A percentile compares a stretch with the other conserved stretches of the same genome.
phyloP scores from a whole-genome alignment of 2,113 vertebrate species.

The Rafetus swinhoei region DNA sequence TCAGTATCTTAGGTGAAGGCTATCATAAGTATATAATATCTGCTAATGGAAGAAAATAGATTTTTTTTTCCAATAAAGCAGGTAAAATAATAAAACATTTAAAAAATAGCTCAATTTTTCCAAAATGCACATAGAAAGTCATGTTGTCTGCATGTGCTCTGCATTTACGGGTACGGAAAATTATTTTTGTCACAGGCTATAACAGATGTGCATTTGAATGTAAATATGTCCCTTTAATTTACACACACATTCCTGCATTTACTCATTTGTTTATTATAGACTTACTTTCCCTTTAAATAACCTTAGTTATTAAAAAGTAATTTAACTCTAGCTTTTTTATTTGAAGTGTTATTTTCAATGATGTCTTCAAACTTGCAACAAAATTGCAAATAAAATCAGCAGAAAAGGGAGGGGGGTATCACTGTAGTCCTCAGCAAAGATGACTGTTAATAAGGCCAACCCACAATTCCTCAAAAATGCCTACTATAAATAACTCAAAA shows the following conservation, averaged over 20 bases:
- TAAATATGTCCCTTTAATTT: background rate
- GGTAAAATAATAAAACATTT: background rate
- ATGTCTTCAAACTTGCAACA: background rate
- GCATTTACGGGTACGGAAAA: background rate
- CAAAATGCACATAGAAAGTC: background rate
- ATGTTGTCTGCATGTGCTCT: background rate
- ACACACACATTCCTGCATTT: background rate
- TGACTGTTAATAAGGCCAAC: background rate
- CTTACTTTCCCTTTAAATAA: background rate
- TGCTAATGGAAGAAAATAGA: background rate
- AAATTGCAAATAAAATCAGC: background rate
- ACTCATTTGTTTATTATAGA: background rate
- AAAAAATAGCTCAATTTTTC: background rate
- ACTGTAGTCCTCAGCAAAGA: background rate
- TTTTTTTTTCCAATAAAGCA: background rate
- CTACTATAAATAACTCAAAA: background rate
- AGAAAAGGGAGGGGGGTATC: background rate
- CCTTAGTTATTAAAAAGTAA: background rate
- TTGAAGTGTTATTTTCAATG: background rate
- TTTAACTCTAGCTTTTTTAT: background rate
- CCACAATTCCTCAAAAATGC: background rate
- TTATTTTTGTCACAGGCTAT: background rate
- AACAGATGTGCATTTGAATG: background rate
- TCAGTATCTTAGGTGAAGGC: background rate
- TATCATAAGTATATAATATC: background rate